phyloP scores from a whole-genome alignment of 2,113 vertebrate genomes.

The Pachyramphus minor region DNA sequence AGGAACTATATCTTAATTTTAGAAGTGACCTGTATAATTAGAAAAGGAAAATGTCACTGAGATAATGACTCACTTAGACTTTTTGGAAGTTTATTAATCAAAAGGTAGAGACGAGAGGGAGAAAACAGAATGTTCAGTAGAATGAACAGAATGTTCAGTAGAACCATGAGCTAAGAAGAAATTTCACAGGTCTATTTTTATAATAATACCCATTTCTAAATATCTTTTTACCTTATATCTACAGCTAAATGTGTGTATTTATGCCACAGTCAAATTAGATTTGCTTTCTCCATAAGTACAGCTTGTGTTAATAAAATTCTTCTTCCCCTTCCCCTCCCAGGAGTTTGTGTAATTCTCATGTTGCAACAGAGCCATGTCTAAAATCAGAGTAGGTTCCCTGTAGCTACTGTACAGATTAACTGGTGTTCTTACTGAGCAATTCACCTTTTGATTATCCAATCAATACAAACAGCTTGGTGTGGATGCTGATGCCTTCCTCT shows the following conservation, averaged over 20 bases:
- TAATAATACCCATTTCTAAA: neutral
- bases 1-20: neutral
- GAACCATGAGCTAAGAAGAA: neutral
- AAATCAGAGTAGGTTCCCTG: neutral
- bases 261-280: neutral
- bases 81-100: neutral
- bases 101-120: neutral
- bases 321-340: neutral
- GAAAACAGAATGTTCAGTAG: neutral
- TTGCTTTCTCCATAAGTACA: neutral
- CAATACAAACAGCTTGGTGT: conserved; percentile 1
- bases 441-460: conserved; percentile 1
- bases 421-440: neutral
- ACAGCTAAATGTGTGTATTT: neutral
- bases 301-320: neutral
- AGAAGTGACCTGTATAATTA: neutral
- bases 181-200: neutral
- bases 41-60: neutral
- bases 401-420: neutral
- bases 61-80: neutral
- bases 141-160: neutral
- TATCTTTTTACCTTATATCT: neutral
- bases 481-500: conserved; percentile 51
- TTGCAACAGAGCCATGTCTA: neutral
- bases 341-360: neutral